A percentile compares a stretch with the other conserved stretches of the same genome.
Evolutionary conservation across 2,797 vertebrate species (phyloP).

Genomic region (Gallinago nigripennis): DNA sequence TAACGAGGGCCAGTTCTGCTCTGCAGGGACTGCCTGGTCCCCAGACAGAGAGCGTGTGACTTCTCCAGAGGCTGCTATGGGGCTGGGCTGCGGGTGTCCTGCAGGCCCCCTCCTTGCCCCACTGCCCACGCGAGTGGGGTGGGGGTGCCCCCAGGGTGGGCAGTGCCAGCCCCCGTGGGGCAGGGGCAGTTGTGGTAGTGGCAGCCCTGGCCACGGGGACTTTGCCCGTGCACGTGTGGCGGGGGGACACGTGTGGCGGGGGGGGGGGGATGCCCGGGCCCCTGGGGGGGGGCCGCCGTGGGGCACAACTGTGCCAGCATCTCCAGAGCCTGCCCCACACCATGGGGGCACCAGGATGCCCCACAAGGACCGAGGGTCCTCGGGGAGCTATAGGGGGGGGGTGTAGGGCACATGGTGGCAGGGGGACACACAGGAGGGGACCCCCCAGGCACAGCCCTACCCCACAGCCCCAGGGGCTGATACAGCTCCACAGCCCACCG

Average conservation of each 20-base stretch:
- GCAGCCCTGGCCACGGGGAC: neutral
- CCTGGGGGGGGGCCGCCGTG: neutral
- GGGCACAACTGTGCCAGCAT: no score
- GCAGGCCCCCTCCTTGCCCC: no score
- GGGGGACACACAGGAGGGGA: neutral
- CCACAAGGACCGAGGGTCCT: neutral
- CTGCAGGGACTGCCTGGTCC: neutral
- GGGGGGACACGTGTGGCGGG: neutral
- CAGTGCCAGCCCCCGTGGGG: neutral
- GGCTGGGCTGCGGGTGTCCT: neutral
- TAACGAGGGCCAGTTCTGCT: neutral
- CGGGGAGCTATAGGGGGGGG: no score
- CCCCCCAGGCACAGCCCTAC: neutral
- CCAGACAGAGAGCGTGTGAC: neutral
- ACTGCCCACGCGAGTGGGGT: fast-evolving
- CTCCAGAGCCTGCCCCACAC: neutral
- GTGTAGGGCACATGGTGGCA: neutral
- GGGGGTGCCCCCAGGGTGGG: neutral
- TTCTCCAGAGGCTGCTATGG: neutral
- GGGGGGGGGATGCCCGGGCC: neutral
- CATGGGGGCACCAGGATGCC: neutral
- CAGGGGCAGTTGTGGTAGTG: neutral
- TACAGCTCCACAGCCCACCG: neutral
- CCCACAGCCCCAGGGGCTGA: neutral
- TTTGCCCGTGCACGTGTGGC: neutral